Base-by-base conservation (phyloP, 2,888 invertebrate genomes). In the Perizoma affinitatum region DNA sequence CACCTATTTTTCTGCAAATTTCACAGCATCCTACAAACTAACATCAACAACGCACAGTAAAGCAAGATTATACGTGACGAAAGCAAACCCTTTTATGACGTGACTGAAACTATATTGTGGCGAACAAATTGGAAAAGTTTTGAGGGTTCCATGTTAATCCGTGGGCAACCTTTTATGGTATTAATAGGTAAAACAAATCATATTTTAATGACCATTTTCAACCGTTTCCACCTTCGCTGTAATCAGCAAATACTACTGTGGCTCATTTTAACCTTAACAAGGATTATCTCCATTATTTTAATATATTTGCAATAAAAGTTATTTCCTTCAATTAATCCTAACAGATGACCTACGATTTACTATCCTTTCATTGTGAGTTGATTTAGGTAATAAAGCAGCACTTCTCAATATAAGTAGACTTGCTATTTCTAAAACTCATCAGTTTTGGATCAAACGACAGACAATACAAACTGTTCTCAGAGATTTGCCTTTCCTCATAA, bases 391-490 rank as follows among this genome's bases (percentile, higher is more conserved):
- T 11, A 5, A 43, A 4, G 33, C 40, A 58, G 42, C 5, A 42
- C 73, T 60, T 60, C 47, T 58, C 65, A 69, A 65, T 77, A 83
- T 82, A 83, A 76, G 82, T 79, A 75, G 70, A 65, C 67, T 47
- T 56, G 61, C 55, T 10, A 50, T 54, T 62, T 55, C 51, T 49
- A 54, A 66, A 58, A 69, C 63, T 70, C 70, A 68, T 76, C 79
- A 83, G 76, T 81, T 72, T 71, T 67, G 68, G 66, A 73, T 65
- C 63, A 72, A 74, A 73, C 75, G 55, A 54, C 62, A 50, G 73
- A 72, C 76, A 76, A 73, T 71, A 74, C 69, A 74, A 77, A 76
- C 84, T 84, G 80, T 81, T 82, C 79, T 76, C 82, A 74, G 82
- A 84, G 80, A 79, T 84, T 64, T 61, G 35, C 61, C 10, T 66